Percentiles rank a stretch among this genome's conserved stretches.
Conservation (phyloP, 1,140 invertebrate species). For the Drosophila asahinai region DNA sequence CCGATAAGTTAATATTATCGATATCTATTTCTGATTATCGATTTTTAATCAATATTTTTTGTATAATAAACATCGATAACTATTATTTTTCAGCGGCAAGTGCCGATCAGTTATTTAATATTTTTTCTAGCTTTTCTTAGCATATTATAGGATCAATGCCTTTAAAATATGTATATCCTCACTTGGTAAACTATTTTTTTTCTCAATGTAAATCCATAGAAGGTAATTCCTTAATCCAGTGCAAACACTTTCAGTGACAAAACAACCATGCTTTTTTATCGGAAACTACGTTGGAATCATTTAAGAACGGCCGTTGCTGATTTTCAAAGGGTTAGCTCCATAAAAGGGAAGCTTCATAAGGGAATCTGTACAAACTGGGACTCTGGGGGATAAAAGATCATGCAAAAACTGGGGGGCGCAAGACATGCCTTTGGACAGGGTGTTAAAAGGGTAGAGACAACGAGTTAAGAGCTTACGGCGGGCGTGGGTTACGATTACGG, state of each 20-base stretch:
- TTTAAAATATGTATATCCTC: neutral
- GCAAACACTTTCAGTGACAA: slow-evolving; percentile 20
- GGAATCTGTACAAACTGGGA: slow-evolving; percentile 27
- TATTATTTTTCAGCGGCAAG: too few relatives aligned
- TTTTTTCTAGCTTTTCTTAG: neutral
- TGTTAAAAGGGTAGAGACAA: slow-evolving; percentile 29
- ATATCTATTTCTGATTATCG: too few relatives aligned
- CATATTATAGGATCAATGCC: neutral
- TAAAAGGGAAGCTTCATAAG: neutral
- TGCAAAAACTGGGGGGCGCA: slow-evolving; percentile 32
- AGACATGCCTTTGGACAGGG: slow-evolving; percentile 23
- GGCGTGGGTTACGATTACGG: slow-evolving; percentile 31
- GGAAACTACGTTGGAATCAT: slow-evolving; percentile 26
- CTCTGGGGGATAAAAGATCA: slow-evolving; percentile 10
- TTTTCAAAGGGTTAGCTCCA: slow-evolving; percentile 12
- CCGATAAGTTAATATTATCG: too few relatives aligned
- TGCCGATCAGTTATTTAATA: too few relatives aligned
- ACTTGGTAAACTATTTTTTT: neutral
- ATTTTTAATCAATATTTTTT: too few relatives aligned
- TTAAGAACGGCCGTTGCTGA: neutral
- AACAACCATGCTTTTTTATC: slow-evolving; percentile 46
- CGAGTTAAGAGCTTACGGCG: slow-evolving; percentile 42
- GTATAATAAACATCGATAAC: too few relatives aligned
- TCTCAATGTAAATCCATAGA: neutral
- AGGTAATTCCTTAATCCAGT: neutral